Base-by-base conservation (phyloP, 1,140 invertebrate species). In the Druon quercuslanigerum region DNA sequence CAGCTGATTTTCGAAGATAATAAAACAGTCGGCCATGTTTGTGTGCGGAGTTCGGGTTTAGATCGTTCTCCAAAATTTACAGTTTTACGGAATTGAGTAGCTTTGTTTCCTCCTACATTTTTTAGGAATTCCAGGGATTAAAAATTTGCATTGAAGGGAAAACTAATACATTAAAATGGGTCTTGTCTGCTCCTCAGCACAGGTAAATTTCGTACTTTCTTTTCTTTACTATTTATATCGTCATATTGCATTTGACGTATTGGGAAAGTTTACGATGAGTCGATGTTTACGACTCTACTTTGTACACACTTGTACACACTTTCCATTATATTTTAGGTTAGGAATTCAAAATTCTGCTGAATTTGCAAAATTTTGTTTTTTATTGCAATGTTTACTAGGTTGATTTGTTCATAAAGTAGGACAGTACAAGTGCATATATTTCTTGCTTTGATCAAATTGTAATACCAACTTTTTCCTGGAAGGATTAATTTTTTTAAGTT, bases 111-210 rank as follows among this genome's bases (percentile, higher is more conserved):
- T 16, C 5, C 9, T 1, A 7, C n/a, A n/a, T 66, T 40, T 1
- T 66, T 5, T 40, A 40, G 8, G 33, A 33, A 6, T 40, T 16
- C 3, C 1, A 33, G 33, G 33, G n/a, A 66, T 40, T 33, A 66
- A 7, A 46, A 46, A 9, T 1, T 46, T 9, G 7, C 60, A 40
- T 66, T 16, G 1, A 0, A 25, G 16, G 9, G 14, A 20, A 66
- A 40, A 46, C 6, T 66, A 66, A 66, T 46, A 33, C 3, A 72
- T 0, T 25, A 81, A 76, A 25, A 91, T 91, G 90, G 89, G 90
- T 82, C 85, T 91, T 13, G 74, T 87, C 71, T 91, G 89, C 72
- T 91, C 90, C 7, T 88, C 90, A 40, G 89, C 89, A 66, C 89
- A 90, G 88, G 89, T 91, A 84, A 82, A 50, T 25, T 50, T 66